phyloP scores from a whole-genome alignment of 2,113 vertebrate genomes.

The Ondatra zibethicus region DNA sequence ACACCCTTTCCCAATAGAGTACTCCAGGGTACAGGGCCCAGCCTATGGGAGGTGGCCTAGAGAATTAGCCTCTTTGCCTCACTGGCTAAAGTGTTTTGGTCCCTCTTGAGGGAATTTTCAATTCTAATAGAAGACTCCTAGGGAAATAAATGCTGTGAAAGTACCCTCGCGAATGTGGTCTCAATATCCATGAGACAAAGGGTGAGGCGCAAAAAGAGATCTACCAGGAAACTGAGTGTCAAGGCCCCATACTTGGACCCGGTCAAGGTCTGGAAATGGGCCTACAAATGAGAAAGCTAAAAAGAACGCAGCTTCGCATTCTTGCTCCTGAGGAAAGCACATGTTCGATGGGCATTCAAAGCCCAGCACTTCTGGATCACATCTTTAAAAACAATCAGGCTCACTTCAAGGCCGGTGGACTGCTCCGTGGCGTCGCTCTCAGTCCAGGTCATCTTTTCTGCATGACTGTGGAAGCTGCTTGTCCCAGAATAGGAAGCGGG shows the following conservation, averaged over 20 bases:
- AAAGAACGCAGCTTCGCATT: neutral
- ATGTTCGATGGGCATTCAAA: neutral
- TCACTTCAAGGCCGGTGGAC: neutral
- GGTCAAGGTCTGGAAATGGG: neutral
- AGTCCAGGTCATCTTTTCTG: neutral
- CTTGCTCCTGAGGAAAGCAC: neutral
- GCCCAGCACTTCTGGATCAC: rapidly evolving
- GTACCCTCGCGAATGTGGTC: neutral
- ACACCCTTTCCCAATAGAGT: neutral
- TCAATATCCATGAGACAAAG: neutral
- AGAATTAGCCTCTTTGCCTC: neutral
- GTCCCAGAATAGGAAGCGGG: neutral
- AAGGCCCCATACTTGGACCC: too few relatives aligned
- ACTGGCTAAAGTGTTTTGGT: neutral
- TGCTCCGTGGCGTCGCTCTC: neutral
- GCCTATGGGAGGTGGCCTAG: neutral
- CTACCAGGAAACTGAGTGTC: rapidly evolving
- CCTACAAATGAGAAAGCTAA: rapidly evolving
- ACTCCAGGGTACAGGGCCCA: neutral
- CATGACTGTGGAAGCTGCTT: neutral
- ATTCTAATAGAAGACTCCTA: neutral
- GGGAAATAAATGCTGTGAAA: neutral
- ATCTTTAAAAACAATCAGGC: rapidly evolving
- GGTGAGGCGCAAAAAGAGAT: neutral
- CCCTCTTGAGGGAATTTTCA: neutral